phyloP scores from a whole-genome alignment of 1,140 invertebrate genomes.

The Nixonia krombeini region DNA sequence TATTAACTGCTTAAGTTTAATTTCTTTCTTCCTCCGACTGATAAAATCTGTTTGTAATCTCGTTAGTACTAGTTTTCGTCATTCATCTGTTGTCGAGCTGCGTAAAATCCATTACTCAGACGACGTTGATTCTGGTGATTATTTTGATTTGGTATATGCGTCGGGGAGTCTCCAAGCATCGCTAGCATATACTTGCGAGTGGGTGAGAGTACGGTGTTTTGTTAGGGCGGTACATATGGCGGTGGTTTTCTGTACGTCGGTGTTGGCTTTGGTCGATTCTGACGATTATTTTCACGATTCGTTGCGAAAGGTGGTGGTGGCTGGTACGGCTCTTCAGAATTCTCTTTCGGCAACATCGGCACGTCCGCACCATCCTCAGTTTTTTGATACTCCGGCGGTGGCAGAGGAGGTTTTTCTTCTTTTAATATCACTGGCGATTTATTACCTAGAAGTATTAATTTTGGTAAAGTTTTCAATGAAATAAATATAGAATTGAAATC shows the following conservation, averaged over 20 bases:
- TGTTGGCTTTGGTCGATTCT: constrained; percentile 82
- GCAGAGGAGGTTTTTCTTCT: constrained; percentile 91
- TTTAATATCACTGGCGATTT: constrained; percentile 93
- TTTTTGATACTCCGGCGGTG: constrained; percentile 82
- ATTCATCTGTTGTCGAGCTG: constrained; percentile 9
- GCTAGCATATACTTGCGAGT: constrained; percentile 66
- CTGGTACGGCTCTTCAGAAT: constrained; percentile 73
- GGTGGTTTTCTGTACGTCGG: constrained; percentile 91
- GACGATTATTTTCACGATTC: constrained; percentile 77
- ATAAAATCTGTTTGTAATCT: no score
- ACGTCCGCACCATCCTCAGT: constrained; percentile 69
- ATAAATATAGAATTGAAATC: not conserved
- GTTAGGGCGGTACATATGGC: constrained; percentile 93
- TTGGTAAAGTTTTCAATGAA: no score
- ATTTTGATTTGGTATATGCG: constrained; percentile 64
- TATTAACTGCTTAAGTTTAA: no score
- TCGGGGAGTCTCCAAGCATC: constrained; percentile 62
- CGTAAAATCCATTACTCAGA: constrained; percentile 19
- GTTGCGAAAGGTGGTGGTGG: constrained; percentile 84
- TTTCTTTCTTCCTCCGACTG: no score
- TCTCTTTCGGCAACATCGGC: constrained; percentile 67
- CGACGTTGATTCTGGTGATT: constrained; percentile 53
- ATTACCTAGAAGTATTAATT: constrained; percentile 73
- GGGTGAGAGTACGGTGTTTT: constrained; percentile 61
- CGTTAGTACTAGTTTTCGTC: constrained; percentile 13